Conservation (phyloP, 2,113 vertebrate genomes). For the Thermophis baileyi region DNA sequence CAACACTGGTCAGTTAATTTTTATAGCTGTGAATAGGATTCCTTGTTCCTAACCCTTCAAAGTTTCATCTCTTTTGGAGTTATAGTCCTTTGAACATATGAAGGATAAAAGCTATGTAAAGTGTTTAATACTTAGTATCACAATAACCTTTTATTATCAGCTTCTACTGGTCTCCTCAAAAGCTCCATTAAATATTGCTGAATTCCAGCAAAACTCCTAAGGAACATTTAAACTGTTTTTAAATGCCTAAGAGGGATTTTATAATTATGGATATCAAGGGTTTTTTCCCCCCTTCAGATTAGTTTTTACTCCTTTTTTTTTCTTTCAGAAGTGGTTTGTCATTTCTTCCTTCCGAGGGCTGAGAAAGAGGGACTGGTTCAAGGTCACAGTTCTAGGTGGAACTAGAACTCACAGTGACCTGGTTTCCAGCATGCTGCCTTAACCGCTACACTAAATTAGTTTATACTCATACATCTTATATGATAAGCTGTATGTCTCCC, state of each 20-base stretch:
- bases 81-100: neutral
- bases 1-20: neutral
- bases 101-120: neutral
- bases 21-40: neutral
- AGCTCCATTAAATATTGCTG: neutral
- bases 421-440: neutral
- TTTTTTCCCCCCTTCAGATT: neutral
- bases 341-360: neutral
- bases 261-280: neutral
- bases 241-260: neutral
- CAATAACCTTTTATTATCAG: neutral
- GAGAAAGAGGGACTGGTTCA: neutral
- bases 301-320: neutral
- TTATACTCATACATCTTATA: neutral
- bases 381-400: neutral
- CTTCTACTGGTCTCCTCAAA: neutral
- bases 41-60: neutral
- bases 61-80: neutral
- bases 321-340: neutral
- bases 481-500: neutral
- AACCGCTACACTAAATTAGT: neutral
- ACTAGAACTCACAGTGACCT: neutral
- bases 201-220: neutral
- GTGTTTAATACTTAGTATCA: neutral
- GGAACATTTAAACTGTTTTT: neutral